Conservation (phyloP, 2,888 invertebrate species). For the Dynastes maya region DNA sequence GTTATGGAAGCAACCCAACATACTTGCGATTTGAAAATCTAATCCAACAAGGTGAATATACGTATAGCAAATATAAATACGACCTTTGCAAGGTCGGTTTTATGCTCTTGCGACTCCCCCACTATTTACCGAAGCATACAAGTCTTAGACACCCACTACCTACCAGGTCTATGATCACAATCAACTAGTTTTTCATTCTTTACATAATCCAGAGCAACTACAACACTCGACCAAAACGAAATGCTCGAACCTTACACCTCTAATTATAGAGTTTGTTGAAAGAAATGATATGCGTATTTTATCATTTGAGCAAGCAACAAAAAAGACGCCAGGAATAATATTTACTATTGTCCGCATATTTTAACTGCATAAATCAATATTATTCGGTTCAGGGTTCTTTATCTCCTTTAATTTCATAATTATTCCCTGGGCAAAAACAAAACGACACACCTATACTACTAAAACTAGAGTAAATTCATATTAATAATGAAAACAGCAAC, state of each 20-base stretch:
- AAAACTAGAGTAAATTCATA: no score
- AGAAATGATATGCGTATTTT: not conserved
- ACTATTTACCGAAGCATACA: conserved; percentile 24
- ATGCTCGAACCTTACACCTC: not conserved
- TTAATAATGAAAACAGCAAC: no score
- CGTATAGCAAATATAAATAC: conserved; percentile 49
- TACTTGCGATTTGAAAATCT: conserved; percentile 21
- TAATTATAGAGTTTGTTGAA: no score
- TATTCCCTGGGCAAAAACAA: conserved; percentile 20
- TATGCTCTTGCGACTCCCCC: conserved; percentile 31
- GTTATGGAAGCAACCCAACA: no score
- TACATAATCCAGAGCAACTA: not conserved
- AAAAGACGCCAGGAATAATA: not conserved
- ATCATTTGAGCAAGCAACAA: not conserved
- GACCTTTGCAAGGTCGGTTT: conserved; percentile 61
- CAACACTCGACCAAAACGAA: not conserved
- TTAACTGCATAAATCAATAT: conserved; percentile 26
- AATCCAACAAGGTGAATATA: conserved; percentile 24
- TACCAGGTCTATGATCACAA: conserved; percentile 40
- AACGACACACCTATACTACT: no score
- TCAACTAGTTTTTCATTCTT: conserved; percentile 24
- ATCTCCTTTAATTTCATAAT: not conserved
- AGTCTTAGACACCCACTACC: conserved; percentile 33
- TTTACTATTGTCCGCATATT: conserved; percentile 19
- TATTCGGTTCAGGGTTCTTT: not conserved